Conservation (phyloP, 2,797 vertebrate genomes). For the Pteronotus mesoamericanus region DNA sequence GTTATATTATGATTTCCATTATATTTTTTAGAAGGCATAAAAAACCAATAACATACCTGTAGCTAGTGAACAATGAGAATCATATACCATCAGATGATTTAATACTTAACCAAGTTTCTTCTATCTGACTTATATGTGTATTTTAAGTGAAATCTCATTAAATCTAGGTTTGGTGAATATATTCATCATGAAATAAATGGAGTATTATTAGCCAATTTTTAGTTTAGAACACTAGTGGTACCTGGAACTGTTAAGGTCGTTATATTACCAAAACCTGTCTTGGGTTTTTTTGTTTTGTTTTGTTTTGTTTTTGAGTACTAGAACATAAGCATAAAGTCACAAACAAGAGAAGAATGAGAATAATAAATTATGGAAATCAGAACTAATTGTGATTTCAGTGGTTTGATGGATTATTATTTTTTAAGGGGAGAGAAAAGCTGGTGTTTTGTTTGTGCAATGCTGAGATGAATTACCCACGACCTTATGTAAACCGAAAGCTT, state of each 20-base stretch:
- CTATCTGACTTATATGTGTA: neutral
- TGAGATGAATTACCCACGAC: conserved; percentile 60
- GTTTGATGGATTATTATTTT: neutral
- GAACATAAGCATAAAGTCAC: neutral
- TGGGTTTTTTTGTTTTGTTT: neutral
- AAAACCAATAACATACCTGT: neutral
- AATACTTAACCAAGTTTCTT: neutral
- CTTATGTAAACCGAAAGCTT: conserved; percentile 67
- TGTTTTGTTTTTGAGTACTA: neutral
- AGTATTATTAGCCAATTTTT: neutral
- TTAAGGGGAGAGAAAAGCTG: neutral
- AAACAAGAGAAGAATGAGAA: neutral
- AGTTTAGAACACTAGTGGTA: neutral
- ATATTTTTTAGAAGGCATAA: neutral
- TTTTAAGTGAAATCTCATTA: neutral
- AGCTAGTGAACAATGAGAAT: neutral
- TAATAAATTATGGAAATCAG: conserved; percentile 3
- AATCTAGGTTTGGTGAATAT: neutral
- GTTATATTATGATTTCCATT: neutral
- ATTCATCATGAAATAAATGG: neutral
- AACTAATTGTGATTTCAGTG: neutral
- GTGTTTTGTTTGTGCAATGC: conserved; percentile 11
- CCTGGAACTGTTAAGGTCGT: neutral
- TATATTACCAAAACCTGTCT: neutral
- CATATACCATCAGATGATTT: neutral